Percentiles rank a stretch among this genome's conserved stretches.
Conservation (phyloP, 2,888 invertebrate genomes). For the Drosophila barbarae region DNA sequence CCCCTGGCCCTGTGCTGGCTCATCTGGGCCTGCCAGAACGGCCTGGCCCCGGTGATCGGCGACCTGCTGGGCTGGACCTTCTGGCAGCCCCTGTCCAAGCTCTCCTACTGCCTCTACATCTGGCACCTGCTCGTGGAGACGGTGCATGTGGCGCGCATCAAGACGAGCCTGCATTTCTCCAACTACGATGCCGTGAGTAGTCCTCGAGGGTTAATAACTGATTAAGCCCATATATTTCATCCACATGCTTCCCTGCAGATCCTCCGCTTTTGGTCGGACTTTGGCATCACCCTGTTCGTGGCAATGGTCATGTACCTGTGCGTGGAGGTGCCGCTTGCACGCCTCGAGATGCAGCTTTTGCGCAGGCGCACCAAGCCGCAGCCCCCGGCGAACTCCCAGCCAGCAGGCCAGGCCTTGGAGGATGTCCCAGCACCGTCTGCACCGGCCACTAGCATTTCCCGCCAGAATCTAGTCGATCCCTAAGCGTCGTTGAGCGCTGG, state of each 20-base stretch:
- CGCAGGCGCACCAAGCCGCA: slow-evolving; percentile 14
- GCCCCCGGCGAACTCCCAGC: background rate
- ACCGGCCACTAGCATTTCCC: slow-evolving; percentile 30
- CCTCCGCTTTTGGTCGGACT: slow-evolving; percentile 69
- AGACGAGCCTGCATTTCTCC: slow-evolving; percentile 65
- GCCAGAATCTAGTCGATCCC: slow-evolving; percentile 32
- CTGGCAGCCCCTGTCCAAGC: slow-evolving; percentile 73
- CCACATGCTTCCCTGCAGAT: slow-evolving; percentile 37
- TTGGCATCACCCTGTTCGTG: slow-evolving; percentile 63
- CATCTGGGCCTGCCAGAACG: slow-evolving; percentile 74
- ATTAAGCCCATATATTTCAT: background rate
- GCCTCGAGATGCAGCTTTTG: slow-evolving; percentile 44
- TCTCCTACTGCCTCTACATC: slow-evolving; percentile 73
- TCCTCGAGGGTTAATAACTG: no score
- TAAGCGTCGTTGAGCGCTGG: background rate
- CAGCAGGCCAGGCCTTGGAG: background rate
- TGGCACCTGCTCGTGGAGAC: slow-evolving; percentile 67
- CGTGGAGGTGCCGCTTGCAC: slow-evolving; percentile 53
- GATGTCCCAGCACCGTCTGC: background rate
- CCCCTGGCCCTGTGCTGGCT: slow-evolving; percentile 72
- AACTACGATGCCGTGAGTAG: slow-evolving; percentile 66
- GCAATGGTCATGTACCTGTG: slow-evolving; percentile 40
- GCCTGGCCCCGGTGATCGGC: slow-evolving; percentile 68
- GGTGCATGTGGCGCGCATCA: slow-evolving; percentile 47
- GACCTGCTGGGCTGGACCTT: slow-evolving; percentile 69